Conservation (phyloP, 2,888 invertebrate genomes). For the Erebia epiphron region DNA sequence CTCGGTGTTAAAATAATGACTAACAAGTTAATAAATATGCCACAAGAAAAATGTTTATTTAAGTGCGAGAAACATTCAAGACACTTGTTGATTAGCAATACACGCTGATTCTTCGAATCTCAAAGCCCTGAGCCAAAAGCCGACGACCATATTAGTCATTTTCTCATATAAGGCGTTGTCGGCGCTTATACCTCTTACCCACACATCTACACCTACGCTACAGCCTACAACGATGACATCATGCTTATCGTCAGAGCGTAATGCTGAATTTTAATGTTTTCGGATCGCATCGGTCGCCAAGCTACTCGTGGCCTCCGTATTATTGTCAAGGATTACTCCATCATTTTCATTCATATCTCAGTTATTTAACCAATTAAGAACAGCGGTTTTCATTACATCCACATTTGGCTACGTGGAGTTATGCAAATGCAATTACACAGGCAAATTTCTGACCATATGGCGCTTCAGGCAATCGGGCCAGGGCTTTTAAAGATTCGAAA, state of each 20-base stretch:
- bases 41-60: conserved; percentile 26
- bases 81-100: conserved; percentile 42
- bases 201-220: conserved; percentile 60
- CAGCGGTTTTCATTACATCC: conserved; percentile 7
- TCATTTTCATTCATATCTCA: conserved; percentile 26
- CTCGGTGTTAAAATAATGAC: conserved; percentile 6
- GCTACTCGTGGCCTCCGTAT: conserved; percentile 41
- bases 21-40: conserved; percentile 1
- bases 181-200: conserved; percentile 51
- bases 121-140: conserved; percentile 62
- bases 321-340: conserved; percentile 51
- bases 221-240: conserved; percentile 66
- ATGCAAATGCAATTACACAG: conserved; percentile 19
- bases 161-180: conserved; percentile 70
- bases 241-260: conserved; percentile 53
- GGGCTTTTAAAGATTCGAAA: conserved; percentile 58
- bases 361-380: conserved; percentile 17
- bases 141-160: conserved; percentile 68
- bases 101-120: conserved; percentile 40
- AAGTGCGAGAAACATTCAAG: conserved; percentile 53
- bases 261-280: conserved; percentile 69
- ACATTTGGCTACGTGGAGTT: conserved; percentile 1
- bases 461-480: conserved; percentile 47
- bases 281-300: conserved; percentile 52
- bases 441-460: conserved; percentile 58